A percentile compares a stretch with the other conserved stretches of the same genome.
These are phyloP conservation scores for Heliconius cydno DNA, from an alignment of 2,888 invertebrate species.

Conservation along the genomic window DNA sequence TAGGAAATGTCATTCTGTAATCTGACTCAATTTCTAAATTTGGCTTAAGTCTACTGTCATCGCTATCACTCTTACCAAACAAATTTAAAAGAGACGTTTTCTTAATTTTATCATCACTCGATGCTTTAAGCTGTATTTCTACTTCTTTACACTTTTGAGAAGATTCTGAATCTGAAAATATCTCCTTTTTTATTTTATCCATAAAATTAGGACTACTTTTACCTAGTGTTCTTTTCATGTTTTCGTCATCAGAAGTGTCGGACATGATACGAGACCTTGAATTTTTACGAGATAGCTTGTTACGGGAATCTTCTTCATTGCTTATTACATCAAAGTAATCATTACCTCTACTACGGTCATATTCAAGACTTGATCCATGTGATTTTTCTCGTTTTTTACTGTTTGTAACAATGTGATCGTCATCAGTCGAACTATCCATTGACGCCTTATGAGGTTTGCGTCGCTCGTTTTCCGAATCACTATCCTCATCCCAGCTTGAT, in stretches of 20 bases:
- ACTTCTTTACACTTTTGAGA: slow-evolving; percentile 58
- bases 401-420: slow-evolving; percentile 71
- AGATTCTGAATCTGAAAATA: slow-evolving; percentile 78
- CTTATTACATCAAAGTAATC: slow-evolving; percentile 77
- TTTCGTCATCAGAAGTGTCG: slow-evolving; percentile 90
- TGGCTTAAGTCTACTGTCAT: slow-evolving; percentile 73
- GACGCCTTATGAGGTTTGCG: slow-evolving; percentile 73
- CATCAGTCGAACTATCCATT: slow-evolving; percentile 83
- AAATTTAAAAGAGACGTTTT: slow-evolving; percentile 72
- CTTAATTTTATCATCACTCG: slow-evolving; percentile 63
- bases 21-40: slow-evolving; percentile 67
- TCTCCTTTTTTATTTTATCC: slow-evolving; percentile 82
- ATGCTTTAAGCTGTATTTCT: slow-evolving; percentile 55
- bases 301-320: slow-evolving; percentile 79
- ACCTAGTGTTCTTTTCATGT: slow-evolving; percentile 78
- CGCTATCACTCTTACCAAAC: slow-evolving; percentile 78
- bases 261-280: slow-evolving; percentile 89
- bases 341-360: slow-evolving; percentile 75
- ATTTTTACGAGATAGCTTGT: slow-evolving; percentile 86
- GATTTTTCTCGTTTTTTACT: slow-evolving; percentile 78
- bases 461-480: slow-evolving; percentile 85
- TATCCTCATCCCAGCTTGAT: slow-evolving; percentile 95
- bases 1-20: slow-evolving; percentile 64
- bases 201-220: slow-evolving; percentile 68
- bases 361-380: slow-evolving; percentile 66